phyloP scores from a whole-genome alignment of 2,797 vertebrate species.

The Morus bassanus region DNA sequence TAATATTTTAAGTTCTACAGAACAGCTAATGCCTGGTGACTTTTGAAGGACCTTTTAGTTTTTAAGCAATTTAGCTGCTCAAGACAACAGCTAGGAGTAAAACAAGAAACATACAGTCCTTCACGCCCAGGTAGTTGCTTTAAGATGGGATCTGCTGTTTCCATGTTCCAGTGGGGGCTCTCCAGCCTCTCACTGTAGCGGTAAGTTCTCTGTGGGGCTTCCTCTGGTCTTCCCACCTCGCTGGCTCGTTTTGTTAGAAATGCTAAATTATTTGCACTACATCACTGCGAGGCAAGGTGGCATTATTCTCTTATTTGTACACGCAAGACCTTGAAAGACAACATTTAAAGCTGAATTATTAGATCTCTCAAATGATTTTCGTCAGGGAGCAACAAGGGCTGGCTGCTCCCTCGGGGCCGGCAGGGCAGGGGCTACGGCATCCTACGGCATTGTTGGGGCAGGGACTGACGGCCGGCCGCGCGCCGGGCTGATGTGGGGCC shows the following conservation, averaged over 20 bases:
- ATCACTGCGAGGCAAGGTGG: conserved; percentile 50
- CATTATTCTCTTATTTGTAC: conserved; percentile 59
- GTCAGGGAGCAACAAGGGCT: background rate
- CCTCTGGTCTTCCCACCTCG: background rate
- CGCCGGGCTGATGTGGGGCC: background rate
- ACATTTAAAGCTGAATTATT: background rate
- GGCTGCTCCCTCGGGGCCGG: fast-evolving
- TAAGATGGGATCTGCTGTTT: background rate
- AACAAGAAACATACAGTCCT: background rate
- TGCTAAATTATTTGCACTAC: conserved; percentile 45
- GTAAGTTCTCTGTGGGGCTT: background rate
- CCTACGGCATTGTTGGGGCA: background rate
- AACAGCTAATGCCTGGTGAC: background rate
- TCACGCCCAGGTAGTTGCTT: background rate
- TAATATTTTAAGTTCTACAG: background rate
- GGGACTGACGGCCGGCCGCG: fast-evolving
- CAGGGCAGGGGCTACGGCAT: background rate
- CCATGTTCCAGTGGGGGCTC: background rate
- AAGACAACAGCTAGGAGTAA: background rate
- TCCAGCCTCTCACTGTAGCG: background rate
- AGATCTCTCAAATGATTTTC: fast-evolving
- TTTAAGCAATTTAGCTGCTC: background rate
- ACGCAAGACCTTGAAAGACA: background rate
- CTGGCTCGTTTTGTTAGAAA: background rate
- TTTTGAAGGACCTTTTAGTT: background rate